phyloP scores from a whole-genome alignment of 2,113 vertebrate species.

The Rana temporaria region DNA sequence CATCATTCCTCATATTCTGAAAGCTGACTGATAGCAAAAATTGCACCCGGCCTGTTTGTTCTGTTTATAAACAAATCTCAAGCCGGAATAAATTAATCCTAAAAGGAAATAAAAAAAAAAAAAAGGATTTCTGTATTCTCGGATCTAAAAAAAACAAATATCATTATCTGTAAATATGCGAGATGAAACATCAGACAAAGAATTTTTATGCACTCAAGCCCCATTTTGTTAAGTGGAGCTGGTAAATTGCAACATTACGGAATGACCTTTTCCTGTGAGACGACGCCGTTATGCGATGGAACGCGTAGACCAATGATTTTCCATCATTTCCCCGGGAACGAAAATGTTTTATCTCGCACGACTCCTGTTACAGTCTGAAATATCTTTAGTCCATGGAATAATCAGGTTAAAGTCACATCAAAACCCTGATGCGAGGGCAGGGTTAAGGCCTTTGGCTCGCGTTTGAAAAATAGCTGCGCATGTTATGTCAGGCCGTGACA shows the following conservation, averaged over 20 bases:
- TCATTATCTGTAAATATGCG: conserved; percentile 43
- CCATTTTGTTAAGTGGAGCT: conserved; percentile 69
- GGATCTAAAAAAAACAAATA: conserved; percentile 44
- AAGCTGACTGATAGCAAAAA: no score
- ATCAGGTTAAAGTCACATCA: conserved; percentile 72
- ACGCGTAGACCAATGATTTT: conserved; percentile 64
- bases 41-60: no score
- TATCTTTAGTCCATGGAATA: conserved; percentile 65
- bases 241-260: conserved; percentile 61
- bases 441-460: conserved; percentile 67
- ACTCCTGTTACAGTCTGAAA: conserved; percentile 71
- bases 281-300: conserved; percentile 66
- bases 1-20: no score
- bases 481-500: conserved; percentile 63
- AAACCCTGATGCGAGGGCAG: conserved; percentile 63
- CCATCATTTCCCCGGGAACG: conserved; percentile 54
- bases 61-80: conserved; percentile 26
- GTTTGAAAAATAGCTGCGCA: conserved; percentile 62
- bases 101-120: neutral
- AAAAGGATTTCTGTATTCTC: neutral
- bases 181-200: conserved; percentile 35
- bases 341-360: conserved; percentile 65
- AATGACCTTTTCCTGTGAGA: conserved; percentile 67
- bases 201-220: conserved; percentile 28
- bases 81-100: conserved; percentile 23